Evolutionary conservation across 1,140 invertebrate species (phyloP).

Genomic region (Aphis gossypii): DNA sequence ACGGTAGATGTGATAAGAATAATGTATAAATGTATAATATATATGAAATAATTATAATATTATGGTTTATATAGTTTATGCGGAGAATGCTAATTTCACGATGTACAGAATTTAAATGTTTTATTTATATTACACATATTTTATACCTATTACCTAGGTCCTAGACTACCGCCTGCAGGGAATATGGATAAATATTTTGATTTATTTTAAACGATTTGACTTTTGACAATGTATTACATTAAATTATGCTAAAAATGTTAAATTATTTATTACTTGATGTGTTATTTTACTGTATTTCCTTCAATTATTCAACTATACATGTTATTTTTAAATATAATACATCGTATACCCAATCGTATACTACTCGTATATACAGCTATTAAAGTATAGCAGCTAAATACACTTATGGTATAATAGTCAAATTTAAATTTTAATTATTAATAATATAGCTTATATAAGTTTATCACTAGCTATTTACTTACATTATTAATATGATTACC

Average conservation of each 20-base stretch:
- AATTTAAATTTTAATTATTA: no score
- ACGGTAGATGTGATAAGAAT: constrained; percentile 17
- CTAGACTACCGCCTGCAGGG: background rate
- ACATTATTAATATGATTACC: no score
- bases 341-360: no score
- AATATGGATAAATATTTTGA: background rate
- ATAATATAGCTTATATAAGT: no score
- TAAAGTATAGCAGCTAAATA: no score
- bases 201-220: background rate
- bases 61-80: background rate
- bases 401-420: no score
- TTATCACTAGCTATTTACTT: no score
- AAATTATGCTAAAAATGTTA: no score
- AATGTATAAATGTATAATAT: background rate
- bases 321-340: background rate
- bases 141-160: background rate
- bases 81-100: background rate
- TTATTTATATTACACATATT: background rate
- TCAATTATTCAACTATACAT: background rate
- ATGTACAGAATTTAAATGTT: background rate
- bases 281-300: background rate
- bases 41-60: background rate
- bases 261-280: no score
- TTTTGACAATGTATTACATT: background rate
- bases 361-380: no score